phyloP scores from a whole-genome alignment of 2,797 vertebrate genomes.

The Diglossa cyanea region DNA sequence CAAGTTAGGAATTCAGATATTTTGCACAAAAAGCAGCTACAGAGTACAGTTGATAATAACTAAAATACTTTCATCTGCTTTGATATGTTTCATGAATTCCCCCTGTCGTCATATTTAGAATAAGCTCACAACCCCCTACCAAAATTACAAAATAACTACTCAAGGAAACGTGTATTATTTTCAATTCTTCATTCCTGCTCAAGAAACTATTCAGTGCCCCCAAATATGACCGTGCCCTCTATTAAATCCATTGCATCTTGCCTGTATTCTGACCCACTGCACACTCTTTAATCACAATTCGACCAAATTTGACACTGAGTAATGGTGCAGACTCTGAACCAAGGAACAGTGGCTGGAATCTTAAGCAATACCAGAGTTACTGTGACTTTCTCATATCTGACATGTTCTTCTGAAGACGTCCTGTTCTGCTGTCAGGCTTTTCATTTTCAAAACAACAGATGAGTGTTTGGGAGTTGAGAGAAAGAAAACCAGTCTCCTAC shows the following conservation, averaged over 20 bases:
- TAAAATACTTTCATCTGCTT: background rate
- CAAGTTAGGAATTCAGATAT: background rate
- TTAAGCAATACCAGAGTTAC: background rate
- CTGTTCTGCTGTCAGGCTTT: slow-evolving; percentile 3
- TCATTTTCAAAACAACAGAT: slow-evolving; percentile 48
- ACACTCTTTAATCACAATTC: background rate
- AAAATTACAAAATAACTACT: background rate
- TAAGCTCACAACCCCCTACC: background rate
- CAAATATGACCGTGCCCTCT: background rate
- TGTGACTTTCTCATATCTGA: slow-evolving; percentile 1
- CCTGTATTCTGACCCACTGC: background rate
- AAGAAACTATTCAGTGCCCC: background rate
- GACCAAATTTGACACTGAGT: background rate
- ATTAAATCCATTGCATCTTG: background rate
- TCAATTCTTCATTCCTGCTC: background rate
- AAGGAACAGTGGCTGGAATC: background rate
- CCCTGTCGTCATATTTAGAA: background rate
- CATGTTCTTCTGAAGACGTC: background rate
- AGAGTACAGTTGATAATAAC: background rate
- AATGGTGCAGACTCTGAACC: background rate
- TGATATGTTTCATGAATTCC: background rate
- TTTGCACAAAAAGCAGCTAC: background rate
- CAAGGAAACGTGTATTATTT: background rate
- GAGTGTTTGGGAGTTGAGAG: slow-evolving; percentile 11
- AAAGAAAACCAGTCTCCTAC: background rate